Evolutionary conservation across 2,797 vertebrate genomes (phyloP).

Genomic region (Sebastes alutus): DNA sequence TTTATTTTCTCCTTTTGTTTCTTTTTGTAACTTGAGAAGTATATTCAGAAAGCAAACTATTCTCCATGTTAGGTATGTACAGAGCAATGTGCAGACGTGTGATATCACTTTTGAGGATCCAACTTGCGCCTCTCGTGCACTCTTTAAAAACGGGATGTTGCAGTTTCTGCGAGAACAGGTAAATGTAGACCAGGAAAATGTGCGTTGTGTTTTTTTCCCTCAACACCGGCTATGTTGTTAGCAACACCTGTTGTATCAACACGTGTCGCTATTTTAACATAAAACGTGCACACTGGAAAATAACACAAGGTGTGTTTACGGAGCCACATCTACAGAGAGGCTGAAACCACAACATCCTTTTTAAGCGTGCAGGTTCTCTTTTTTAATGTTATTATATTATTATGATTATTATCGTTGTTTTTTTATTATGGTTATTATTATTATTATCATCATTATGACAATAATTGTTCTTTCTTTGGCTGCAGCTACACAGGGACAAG

Average conservation of each 20-base stretch:
- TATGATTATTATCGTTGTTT: constrained; percentile 71
- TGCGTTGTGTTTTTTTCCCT: constrained; percentile 27
- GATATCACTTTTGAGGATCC: constrained; percentile 89
- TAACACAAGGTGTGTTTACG: constrained; percentile 36
- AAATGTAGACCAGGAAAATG: constrained; percentile 34
- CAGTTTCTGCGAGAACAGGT: constrained; percentile 18
- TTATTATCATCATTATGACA: constrained; percentile 68
- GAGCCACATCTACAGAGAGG: constrained; percentile 19
- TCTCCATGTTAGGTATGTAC: constrained; percentile 94
- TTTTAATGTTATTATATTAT: constrained; percentile 79
- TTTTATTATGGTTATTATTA: constrained; percentile 50
- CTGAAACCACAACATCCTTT: constrained; percentile 58
- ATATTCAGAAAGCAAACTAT: constrained; percentile 95
- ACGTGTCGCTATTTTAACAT: constrained; percentile 33
- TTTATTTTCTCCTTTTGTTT: constrained; percentile 38
- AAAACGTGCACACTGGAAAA: constrained; percentile 40
- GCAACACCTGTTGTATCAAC: constrained; percentile 72
- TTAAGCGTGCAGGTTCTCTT: constrained; percentile 86
- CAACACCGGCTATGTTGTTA: constrained; percentile 29
- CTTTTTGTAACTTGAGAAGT: constrained; percentile 93
- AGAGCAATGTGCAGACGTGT: constrained; percentile 92
- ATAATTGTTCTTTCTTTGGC: constrained; percentile 71
- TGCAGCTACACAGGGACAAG: constrained; percentile 56
- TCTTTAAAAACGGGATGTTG: constrained; percentile 41
- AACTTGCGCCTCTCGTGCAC: constrained; percentile 86